A percentile compares a stretch with the other conserved stretches of the same genome.
Conservation (phyloP, 2,888 invertebrate genomes). For the Megalurothrips usitatus region DNA sequence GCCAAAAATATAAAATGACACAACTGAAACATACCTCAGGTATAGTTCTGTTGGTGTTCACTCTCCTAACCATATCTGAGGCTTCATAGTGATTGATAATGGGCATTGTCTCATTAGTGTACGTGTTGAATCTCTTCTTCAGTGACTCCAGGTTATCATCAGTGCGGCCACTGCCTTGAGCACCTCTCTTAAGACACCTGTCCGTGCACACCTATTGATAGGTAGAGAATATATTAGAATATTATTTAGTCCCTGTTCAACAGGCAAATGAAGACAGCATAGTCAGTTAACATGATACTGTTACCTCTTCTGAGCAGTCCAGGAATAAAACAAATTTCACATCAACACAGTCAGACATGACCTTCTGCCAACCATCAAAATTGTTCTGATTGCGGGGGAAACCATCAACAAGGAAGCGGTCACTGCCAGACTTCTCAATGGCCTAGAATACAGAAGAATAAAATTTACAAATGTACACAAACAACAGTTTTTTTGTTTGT, state of each 20-base stretch:
- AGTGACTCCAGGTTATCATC: slow-evolving; percentile 92
- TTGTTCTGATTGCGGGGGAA: slow-evolving; percentile 98
- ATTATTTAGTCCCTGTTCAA: slow-evolving; percentile 29
- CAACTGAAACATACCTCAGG: slow-evolving; percentile 54
- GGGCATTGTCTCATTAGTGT: slow-evolving; percentile 79
- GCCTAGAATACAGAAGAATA: slow-evolving; percentile 38
- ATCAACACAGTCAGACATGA: slow-evolving; percentile 70
- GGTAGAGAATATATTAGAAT: neutral
- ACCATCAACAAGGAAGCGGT: slow-evolving; percentile 92
- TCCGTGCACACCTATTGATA: slow-evolving; percentile 60
- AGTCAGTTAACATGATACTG: slow-evolving; percentile 23
- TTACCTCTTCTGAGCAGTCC: slow-evolving; percentile 73
- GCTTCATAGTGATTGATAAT: slow-evolving; percentile 78
- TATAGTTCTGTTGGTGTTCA: slow-evolving; percentile 66
- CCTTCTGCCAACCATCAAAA: slow-evolving; percentile 83
- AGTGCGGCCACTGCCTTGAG: slow-evolving; percentile 81
- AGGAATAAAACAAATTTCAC: slow-evolving; percentile 88
- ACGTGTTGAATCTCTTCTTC: slow-evolving; percentile 81
- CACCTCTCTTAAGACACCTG: slow-evolving; percentile 82
- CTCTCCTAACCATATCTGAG: slow-evolving; percentile 63
- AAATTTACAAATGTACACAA: neutral
- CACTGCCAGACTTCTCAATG: slow-evolving; percentile 56
- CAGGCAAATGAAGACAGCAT: slow-evolving; percentile 43
- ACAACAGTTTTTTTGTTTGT: slow-evolving; percentile 31
- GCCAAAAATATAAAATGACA: neutral